A percentile compares a stretch with the other conserved stretches of the same genome.
Evolutionary conservation across 2,113 vertebrate genomes (phyloP).

Genomic region (Diadophis punctatus): DNA sequence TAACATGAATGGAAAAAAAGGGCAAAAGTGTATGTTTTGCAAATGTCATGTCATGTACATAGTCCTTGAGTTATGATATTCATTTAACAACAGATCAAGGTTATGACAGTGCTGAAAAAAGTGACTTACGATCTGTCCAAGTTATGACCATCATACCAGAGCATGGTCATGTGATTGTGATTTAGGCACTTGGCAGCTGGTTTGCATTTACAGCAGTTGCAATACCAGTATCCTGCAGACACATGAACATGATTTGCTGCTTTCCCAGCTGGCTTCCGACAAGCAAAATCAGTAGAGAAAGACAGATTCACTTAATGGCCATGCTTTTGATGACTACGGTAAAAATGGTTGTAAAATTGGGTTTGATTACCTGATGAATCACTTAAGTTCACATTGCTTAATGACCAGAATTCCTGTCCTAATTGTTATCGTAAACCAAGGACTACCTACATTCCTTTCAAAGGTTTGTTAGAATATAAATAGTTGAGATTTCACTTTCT

Average conservation of each 20-base stretch:
- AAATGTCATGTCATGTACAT: conserved; percentile 43
- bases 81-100: not conserved
- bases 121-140: not conserved
- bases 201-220: not conserved
- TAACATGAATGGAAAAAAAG: conserved; percentile 51
- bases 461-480: conserved; percentile 59
- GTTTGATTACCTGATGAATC: not conserved
- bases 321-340: no score
- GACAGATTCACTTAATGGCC: no score
- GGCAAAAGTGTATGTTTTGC: conserved; percentile 60
- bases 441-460: conserved; percentile 25
- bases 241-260: not conserved
- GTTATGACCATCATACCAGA: not conserved
- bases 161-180: not conserved
- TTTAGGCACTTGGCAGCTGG: not conserved
- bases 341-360: not conserved
- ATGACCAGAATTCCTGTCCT: not conserved
- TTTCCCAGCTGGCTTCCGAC: not conserved
- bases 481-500: conserved; percentile 52
- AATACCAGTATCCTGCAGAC: not conserved
- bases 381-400: not conserved
- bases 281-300: not conserved
- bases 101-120: not conserved
- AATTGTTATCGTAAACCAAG: not conserved
- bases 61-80: not conserved